These are phyloP conservation scores for Disparrhopalites patrizii DNA, from an alignment of 2,888 invertebrate genomes.

Conservation along the genomic window DNA sequence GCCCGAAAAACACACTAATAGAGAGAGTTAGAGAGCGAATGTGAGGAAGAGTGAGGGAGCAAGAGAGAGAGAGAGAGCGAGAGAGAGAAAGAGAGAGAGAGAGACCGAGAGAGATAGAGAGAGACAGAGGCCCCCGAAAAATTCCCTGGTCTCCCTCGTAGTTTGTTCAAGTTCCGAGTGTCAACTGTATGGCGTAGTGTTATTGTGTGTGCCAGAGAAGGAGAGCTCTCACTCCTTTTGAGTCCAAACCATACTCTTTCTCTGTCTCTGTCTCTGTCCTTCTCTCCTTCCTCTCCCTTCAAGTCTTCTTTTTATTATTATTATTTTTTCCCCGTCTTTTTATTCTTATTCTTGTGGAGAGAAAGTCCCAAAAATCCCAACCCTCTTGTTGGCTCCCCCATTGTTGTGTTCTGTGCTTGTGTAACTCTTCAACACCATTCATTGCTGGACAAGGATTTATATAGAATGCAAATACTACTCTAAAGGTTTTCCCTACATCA, in stretches of 20 bases:
- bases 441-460: no score
- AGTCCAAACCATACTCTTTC: constrained; percentile 9
- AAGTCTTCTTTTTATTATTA: background rate
- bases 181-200: constrained; percentile 22
- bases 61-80: background rate
- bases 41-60: background rate
- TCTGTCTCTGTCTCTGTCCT: constrained; percentile 2
- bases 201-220: constrained; percentile 8
- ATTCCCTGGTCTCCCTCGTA: constrained; percentile 26
- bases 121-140: constrained; percentile 8
- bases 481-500: no score
- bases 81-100: background rate
- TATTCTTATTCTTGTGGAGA: background rate
- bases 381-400: background rate
- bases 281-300: constrained; percentile 9
- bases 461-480: no score
- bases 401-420: no score
- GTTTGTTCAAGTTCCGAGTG: constrained; percentile 19
- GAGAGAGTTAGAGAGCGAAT: background rate
- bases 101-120: no score
- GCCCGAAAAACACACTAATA: no score
- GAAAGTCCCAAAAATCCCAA: background rate
- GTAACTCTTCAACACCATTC: no score
- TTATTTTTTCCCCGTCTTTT: background rate
- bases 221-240: constrained; percentile 23